Conservation (phyloP, 2,797 vertebrate species). For the Brachyalestes nurse region DNA sequence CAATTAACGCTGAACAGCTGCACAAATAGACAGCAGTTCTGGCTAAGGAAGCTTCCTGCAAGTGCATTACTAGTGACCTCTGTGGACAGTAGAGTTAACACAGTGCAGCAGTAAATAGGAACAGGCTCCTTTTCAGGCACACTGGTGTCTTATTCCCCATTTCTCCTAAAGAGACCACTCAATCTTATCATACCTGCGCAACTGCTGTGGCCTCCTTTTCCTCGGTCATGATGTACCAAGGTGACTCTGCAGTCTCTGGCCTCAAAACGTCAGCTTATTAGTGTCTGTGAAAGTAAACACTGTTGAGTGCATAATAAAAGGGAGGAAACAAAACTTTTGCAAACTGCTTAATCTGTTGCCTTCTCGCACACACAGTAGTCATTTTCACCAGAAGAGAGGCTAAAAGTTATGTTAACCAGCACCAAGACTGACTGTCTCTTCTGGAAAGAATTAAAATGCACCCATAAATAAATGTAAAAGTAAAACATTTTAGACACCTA, state of each 20-base stretch:
- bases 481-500: neutral
- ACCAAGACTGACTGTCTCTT: neutral
- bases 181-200: slow-evolving; percentile 21
- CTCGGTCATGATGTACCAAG: slow-evolving; percentile 26
- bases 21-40: neutral
- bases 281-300: slow-evolving; percentile 17
- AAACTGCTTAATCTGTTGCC: neutral
- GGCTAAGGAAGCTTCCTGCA: neutral
- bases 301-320: neutral
- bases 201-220: slow-evolving; percentile 40
- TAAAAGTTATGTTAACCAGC: neutral
- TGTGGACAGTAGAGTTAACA: slow-evolving; percentile 2
- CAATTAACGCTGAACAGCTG: neutral
- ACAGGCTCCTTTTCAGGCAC: slow-evolving; percentile 16
- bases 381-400: neutral
- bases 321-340: neutral
- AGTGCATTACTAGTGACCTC: slow-evolving; percentile 1
- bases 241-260: slow-evolving; percentile 44
- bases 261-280: slow-evolving; percentile 37
- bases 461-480: neutral
- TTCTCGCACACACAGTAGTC: neutral
- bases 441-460: neutral
- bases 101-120: slow-evolving; percentile 22
- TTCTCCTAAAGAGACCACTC: slow-evolving; percentile 11
- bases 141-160: slow-evolving; percentile 17